A percentile compares a stretch with the other conserved stretches of the same genome.
These are phyloP conservation scores for Lamellibrachia columna DNA, from an alignment of 2,888 invertebrate genomes.

Conservation along the genomic window DNA sequence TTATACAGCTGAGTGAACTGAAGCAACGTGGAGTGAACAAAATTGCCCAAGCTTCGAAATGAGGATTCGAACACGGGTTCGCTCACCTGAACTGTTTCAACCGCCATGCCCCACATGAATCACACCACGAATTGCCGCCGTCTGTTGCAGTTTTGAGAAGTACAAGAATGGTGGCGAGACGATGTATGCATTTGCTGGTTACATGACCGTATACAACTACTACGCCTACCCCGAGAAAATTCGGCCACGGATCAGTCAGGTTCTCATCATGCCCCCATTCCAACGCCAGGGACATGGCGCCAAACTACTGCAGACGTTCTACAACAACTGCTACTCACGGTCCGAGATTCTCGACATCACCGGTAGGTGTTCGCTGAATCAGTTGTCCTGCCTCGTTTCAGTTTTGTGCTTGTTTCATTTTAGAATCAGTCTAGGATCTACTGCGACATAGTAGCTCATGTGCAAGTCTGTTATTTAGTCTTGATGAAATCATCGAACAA, in stretches of 20 bases:
- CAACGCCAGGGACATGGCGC: constrained; percentile 87
- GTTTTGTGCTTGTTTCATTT: no score
- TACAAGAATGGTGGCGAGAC: constrained; percentile 64
- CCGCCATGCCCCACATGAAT: not conserved
- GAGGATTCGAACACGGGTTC: no score
- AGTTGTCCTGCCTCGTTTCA: no score
- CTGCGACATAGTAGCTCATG: no score
- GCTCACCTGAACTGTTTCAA: not conserved
- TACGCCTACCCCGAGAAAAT: constrained; percentile 89
- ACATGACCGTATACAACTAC: constrained; percentile 91
- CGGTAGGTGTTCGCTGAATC: constrained; percentile 67
- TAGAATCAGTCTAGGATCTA: no score
- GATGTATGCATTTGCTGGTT: constrained; percentile 83
- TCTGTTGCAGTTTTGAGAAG: constrained; percentile 64
- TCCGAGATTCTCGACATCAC: constrained; percentile 76
- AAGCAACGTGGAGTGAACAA: no score
- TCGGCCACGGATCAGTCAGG: constrained; percentile 89
- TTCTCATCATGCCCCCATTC: constrained; percentile 91
- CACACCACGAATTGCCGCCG: not conserved
- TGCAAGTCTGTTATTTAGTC: no score
- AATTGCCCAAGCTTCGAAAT: no score
- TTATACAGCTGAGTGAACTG: no score
- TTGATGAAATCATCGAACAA: no score
- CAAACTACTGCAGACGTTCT: constrained; percentile 76
- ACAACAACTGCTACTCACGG: constrained; percentile 70